Conservation (phyloP, 2,113 vertebrate species). For the Pluvialis apricaria region DNA sequence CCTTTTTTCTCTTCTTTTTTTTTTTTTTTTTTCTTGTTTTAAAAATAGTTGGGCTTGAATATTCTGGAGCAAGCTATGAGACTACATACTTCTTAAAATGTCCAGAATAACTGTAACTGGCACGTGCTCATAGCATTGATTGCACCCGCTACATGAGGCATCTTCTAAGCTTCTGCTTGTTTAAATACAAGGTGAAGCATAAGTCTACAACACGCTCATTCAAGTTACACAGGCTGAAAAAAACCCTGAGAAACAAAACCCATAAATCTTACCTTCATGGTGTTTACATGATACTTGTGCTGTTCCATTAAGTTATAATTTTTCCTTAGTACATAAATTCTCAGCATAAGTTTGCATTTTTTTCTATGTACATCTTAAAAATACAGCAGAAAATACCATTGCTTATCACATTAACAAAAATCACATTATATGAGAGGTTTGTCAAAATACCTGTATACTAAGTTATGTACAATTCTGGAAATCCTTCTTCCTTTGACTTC, state of each 20-base stretch:
- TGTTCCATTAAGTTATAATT: constrained; percentile 11
- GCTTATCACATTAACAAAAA: constrained; percentile 44
- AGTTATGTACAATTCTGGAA: constrained; percentile 28
- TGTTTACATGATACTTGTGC: background rate
- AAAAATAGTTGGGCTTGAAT: background rate
- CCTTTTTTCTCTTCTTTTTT: background rate
- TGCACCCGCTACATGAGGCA: background rate
- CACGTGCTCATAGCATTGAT: background rate
- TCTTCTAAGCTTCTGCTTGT: background rate
- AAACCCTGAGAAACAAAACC: background rate
- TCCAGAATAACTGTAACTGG: background rate
- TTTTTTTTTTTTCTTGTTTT: background rate
- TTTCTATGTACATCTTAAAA: constrained; percentile 21
- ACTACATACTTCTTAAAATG: background rate
- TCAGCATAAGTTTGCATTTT: constrained; percentile 8
- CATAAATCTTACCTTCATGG: background rate
- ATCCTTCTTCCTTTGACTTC: background rate
- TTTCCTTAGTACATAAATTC: constrained; percentile 5
- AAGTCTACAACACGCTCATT: background rate
- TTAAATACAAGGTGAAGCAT: background rate
- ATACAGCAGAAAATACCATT: constrained; percentile 39
- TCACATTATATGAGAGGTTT: background rate
- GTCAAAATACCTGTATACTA: constrained; percentile 9
- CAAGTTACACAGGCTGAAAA: background rate
- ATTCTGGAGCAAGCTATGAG: background rate